Evolutionary conservation across 2,113 vertebrate genomes (phyloP).

Genomic region (Uria lomvia): DNA sequence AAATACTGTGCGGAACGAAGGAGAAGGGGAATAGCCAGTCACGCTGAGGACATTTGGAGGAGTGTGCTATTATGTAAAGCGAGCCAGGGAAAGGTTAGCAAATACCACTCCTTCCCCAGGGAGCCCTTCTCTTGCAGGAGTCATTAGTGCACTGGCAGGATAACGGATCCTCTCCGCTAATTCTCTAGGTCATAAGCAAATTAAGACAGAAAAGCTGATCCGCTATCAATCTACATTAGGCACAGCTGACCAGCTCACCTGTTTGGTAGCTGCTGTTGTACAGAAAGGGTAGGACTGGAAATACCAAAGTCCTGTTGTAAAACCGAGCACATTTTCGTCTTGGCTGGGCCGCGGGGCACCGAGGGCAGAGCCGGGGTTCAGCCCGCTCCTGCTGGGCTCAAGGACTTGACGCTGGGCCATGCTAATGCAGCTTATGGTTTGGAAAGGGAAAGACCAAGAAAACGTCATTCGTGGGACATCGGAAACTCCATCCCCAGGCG

Average conservation of each 20-base stretch:
- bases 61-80: conserved; percentile 17
- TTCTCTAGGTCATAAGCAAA: conserved; percentile 46
- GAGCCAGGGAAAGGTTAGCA: conserved; percentile 5
- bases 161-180: background rate
- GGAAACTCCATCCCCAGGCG: background rate
- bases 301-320: background rate
- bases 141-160: background rate
- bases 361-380: background rate
- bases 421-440: accelerated
- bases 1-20: background rate
- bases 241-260: background rate
- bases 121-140: conserved; percentile 18
- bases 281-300: background rate
- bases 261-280: background rate
- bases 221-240: background rate
- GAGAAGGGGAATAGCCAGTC: background rate
- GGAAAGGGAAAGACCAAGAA: background rate
- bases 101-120: conserved; percentile 32
- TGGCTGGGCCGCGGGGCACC: background rate
- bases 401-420: background rate
- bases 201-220: conserved; percentile 29
- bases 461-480: accelerated
- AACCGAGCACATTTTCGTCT: background rate
- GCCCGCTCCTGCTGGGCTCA: background rate
- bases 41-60: background rate